Conservation (phyloP, 2,113 vertebrate species). For the Nothocercus julius region DNA sequence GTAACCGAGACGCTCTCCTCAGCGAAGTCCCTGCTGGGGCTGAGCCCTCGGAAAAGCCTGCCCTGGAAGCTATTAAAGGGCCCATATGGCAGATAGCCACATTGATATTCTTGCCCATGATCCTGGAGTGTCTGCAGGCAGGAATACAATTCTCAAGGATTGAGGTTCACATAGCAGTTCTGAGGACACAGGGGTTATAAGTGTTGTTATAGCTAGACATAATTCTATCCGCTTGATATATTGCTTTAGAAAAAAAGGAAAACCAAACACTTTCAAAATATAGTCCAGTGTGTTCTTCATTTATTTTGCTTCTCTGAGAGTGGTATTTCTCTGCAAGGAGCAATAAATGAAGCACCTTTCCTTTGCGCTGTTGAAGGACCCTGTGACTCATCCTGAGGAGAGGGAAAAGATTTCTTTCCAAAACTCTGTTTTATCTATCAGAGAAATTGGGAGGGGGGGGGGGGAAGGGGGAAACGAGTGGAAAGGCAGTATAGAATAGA, state of each 20-base stretch:
- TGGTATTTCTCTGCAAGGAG: constrained; percentile 12
- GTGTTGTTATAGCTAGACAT: not conserved
- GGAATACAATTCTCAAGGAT: not conserved
- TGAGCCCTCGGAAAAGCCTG: not conserved
- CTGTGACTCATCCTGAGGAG: constrained; percentile 21
- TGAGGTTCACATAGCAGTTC: not conserved
- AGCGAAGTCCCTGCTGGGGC: not conserved
- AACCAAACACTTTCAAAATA: not conserved
- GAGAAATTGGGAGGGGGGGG: not conserved
- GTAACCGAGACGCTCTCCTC: not conserved
- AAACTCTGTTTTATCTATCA: not conserved
- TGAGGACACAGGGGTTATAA: not conserved
- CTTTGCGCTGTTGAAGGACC: not conserved
- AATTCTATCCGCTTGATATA: not conserved
- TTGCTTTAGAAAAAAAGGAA: not conserved
- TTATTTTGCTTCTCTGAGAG: not conserved
- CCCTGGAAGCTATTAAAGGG: not conserved
- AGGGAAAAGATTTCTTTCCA: not conserved
- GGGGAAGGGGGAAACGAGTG: not conserved
- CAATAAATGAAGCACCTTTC: not conserved
- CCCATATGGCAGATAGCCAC: not conserved
- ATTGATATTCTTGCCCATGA: not conserved
- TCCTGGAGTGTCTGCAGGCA: not conserved
- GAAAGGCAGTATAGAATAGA: not conserved
- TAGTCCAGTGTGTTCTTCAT: not conserved